Evolutionary conservation across 2,113 vertebrate genomes (phyloP), one percentile per base, ranked within the genome.

Genomic region (Melozone crissalis): DNA sequence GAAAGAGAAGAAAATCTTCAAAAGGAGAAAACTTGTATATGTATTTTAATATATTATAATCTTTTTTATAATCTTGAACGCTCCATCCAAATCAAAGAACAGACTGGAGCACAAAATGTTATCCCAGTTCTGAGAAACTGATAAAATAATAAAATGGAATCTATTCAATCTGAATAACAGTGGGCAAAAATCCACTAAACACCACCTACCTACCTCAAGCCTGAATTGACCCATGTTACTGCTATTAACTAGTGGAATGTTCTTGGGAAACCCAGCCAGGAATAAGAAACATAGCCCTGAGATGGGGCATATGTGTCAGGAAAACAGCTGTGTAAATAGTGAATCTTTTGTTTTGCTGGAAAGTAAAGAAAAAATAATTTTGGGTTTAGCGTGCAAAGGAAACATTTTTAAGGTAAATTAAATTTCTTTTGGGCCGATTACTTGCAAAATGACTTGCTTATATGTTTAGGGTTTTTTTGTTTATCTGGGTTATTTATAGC

Each of bases 321-420:
- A 95, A 94, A 84, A 46, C 93, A 95, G 95, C 91, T 93, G 94
- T 92, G 49, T 84, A 93, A 96, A 94, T 87, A 96, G 66, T 24
- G 80, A 84, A 89, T 94, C 89, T 89, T 94, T 89, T 92, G 33
- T 84, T 84, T 86, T 90, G 10, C 24, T 92, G 57, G 47, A 95
- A 78, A 88, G 14, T 54, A 80, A 91, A 92, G 47, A 68, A 77
- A 46, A 90, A 94, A 84, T 35, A 43, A 59, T 80, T 80, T 88
- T 66, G 9, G 5, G 2, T 49, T 62, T 37, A 74, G 11, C 16
- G 19, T 62, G 10, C 10, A 77, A 81, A 71, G 35, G 72, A 92
- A 92, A 66, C 6, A 62, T 62, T 73, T 92, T 90, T 67, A 79
- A 76, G 22, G 43, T 17, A 51, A 78, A 59, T 35, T 4, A 66